Conservation (phyloP, 2,888 invertebrate genomes). For the Lamellibrachia satsuma region DNA sequence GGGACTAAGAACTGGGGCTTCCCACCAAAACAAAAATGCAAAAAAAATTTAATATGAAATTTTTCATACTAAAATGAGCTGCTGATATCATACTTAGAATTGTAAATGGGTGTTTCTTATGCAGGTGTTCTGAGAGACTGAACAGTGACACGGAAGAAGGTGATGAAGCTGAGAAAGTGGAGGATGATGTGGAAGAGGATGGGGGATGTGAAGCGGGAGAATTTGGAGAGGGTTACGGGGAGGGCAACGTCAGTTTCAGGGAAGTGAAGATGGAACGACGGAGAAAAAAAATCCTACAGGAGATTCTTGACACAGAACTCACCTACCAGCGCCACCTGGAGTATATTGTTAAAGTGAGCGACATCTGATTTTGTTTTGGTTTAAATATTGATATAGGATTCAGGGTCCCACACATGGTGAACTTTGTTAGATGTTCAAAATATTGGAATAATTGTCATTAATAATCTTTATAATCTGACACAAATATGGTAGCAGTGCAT, state of each 20-base stretch:
- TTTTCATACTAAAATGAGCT: too few relatives aligned
- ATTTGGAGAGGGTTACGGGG: neutral
- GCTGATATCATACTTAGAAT: neutral
- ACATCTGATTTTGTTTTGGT: neutral
- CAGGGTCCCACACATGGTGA: too few relatives aligned
- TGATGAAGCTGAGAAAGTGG: neutral
- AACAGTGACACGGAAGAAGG: neutral
- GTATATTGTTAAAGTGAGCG: slow-evolving; percentile 71
- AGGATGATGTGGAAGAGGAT: neutral
- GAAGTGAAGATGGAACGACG: slow-evolving; percentile 24
- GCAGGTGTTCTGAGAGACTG: neutral
- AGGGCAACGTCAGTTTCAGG: neutral
- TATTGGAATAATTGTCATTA: too few relatives aligned
- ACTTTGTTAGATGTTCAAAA: too few relatives aligned
- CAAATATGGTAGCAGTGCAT: too few relatives aligned
- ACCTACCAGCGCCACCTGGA: slow-evolving; percentile 77
- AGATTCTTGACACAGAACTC: slow-evolving; percentile 77
- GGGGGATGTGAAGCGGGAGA: neutral
- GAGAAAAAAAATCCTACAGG: slow-evolving; percentile 71
- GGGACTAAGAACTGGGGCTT: neutral
- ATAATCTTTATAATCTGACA: too few relatives aligned
- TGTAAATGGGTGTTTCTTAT: neutral
- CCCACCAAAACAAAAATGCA: neutral
- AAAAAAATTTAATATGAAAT: neutral
- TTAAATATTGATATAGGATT: neutral